phyloP scores from a whole-genome alignment of 2,888 invertebrate genomes.

The Blomia tropicalis region DNA sequence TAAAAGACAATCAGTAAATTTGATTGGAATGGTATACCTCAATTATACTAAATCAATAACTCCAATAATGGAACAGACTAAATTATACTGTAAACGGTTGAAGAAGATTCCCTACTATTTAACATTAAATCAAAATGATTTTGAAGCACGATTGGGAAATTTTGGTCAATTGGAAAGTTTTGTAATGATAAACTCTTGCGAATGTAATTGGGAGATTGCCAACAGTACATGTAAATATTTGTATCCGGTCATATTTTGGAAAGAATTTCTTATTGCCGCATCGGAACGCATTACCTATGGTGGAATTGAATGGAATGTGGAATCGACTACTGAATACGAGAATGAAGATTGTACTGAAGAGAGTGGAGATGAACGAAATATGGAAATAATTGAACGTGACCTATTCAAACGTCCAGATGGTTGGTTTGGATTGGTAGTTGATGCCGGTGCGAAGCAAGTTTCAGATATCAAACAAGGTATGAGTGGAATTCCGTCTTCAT shows the following conservation, averaged over 20 bases:
- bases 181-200: slow-evolving; percentile 23
- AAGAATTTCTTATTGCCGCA: slow-evolving; percentile 23
- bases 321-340: background rate
- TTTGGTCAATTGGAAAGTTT: slow-evolving; percentile 21
- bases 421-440: slow-evolving; percentile 24
- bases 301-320: slow-evolving; percentile 18
- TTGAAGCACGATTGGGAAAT: slow-evolving; percentile 26
- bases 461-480: slow-evolving; percentile 11
- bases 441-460: slow-evolving; percentile 11
- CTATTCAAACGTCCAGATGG: slow-evolving; percentile 2
- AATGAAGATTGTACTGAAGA: background rate
- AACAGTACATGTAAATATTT: background rate
- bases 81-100: background rate
- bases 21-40: slow-evolving; percentile 20
- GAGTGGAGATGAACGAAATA: slow-evolving; percentile 1
- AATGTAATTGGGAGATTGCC: slow-evolving; percentile 5
- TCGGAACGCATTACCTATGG: slow-evolving; percentile 17
- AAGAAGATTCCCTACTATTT: slow-evolving; percentile 21
- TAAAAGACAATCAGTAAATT: slow-evolving; percentile 9
- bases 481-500: slow-evolving; percentile 21
- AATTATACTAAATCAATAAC: slow-evolving; percentile 19
- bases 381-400: slow-evolving; percentile 11
- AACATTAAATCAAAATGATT: slow-evolving; percentile 24
- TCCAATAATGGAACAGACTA: background rate
- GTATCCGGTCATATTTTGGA: slow-evolving; percentile 20